phyloP scores from a whole-genome alignment of 2,113 vertebrate genomes.

The Bolborhynchus lineola region DNA sequence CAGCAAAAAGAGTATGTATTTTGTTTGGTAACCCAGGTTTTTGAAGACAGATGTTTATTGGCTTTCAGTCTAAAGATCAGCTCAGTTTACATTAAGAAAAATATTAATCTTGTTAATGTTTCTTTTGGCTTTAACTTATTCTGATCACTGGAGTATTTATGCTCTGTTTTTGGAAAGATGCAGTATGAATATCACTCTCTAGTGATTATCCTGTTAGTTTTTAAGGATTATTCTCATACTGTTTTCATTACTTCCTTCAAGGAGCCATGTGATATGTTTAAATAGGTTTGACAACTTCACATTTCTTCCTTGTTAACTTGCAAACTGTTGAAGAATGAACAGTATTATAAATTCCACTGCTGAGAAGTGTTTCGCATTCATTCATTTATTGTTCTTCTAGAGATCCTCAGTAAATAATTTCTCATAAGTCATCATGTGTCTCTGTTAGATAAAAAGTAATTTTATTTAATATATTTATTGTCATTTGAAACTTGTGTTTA shows the following conservation, averaged over 20 bases:
- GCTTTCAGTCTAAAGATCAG: neutral
- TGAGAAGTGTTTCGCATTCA: neutral
- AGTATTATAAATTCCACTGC: neutral
- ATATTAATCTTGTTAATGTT: neutral
- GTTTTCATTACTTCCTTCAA: conserved; percentile 3
- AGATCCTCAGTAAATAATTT: neutral
- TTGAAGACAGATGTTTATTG: neutral
- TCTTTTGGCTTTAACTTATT: neutral
- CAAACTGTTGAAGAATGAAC: neutral
- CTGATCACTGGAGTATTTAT: neutral
- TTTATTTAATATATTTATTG: neutral
- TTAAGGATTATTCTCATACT: neutral
- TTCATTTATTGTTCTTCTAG: neutral
- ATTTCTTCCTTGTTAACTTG: neutral
- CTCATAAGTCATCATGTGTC: neutral
- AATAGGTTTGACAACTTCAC: neutral
- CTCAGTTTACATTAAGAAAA: neutral
- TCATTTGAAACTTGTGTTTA: neutral
- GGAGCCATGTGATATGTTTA: neutral
- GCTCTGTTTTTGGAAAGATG: neutral
- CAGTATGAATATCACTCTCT: neutral
- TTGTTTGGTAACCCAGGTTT: neutral
- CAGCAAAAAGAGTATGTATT: neutral
- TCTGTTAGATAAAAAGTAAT: neutral
- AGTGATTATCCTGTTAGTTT: neutral